Base-by-base conservation (phyloP, 1,140 invertebrate genomes). In the Phthorimaea operculella region DNA sequence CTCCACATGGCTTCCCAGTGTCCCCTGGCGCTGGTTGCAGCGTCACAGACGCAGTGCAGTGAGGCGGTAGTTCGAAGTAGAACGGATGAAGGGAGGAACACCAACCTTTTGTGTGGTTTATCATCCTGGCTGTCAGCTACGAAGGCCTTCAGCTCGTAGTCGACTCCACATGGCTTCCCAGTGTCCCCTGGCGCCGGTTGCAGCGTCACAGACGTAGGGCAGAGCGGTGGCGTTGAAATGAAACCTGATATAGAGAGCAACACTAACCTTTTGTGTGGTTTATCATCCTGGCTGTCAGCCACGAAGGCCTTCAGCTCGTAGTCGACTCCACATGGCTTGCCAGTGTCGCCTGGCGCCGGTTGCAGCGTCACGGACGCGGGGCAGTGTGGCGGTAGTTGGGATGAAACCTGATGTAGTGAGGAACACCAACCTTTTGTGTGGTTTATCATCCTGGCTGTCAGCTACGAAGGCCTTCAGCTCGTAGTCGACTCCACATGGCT, bases 401-500 rank as follows among this genome's bases (percentile, higher is more conserved):
- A 99, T 87, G 96, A 99, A 86, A 99, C 99, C 28, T n/a, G n/a
- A n/a, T n/a, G n/a, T n/a, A n/a, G n/a, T n/a, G n/a, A n/a, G n/a
- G n/a, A n/a, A n/a, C n/a, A n/a, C n/a, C n/a, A n/a, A n/a, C n/a
- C n/a, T n/a, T 90, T 99, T 99, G 74, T 98, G 97, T 51, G 96
- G 95, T 86, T 98, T 98, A 70, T 98, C 97, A 72, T 97, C 96
- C 62, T 93, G 90, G 42, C 90, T 90, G 65, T 98, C 96, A 2
- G 94, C 98, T 98, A 87, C 95, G 98, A n/a, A n/a, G n/a, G n/a
- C n/a, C n/a, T n/a, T n/a, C n/a, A n/a, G n/a, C 84, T 99, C 98
- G 83, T 99, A 99, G 83, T 99, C 98, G 15, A 99, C 96, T n/a
- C 98, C 97, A 85, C 97, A 99, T 0, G 98, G 97, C 87, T 98